These are phyloP conservation scores for Phalacrocorax brasilianus DNA, from an alignment of 2,113 vertebrate species.

Conservation along the genomic window DNA sequence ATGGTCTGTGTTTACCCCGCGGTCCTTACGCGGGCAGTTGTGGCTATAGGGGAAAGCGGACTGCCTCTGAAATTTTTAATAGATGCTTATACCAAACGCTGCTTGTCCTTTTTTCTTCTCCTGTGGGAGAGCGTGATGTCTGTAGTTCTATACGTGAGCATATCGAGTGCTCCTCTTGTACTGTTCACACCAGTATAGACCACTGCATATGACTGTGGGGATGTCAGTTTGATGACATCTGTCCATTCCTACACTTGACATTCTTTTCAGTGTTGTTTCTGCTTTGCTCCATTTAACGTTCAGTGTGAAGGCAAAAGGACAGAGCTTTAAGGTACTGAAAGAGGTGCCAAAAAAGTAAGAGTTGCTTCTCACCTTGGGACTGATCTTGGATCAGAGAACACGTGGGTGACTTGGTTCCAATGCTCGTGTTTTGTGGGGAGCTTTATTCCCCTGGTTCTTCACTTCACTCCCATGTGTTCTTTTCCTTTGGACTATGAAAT, in stretches of 20 bases:
- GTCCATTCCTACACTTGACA: neutral
- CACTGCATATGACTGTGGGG: neutral
- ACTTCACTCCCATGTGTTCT: neutral
- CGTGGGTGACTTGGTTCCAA: neutral
- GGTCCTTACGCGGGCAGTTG: neutral
- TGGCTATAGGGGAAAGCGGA: neutral
- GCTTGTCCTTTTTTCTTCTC: neutral
- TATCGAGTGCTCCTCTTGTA: neutral
- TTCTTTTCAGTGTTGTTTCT: neutral
- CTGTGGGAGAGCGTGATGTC: neutral
- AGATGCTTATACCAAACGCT: neutral
- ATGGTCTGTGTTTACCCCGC: neutral
- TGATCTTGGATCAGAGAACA: neutral
- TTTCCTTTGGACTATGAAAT: neutral
- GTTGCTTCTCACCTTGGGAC: neutral
- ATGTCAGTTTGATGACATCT: neutral
- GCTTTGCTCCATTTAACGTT: neutral
- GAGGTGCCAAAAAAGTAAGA: neutral
- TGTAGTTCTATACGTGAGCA: neutral
- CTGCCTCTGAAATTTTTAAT: neutral
- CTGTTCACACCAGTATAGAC: neutral
- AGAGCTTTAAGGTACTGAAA: neutral
- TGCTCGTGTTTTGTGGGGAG: neutral
- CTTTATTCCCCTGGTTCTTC: neutral
- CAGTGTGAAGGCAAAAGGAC: neutral